Evolutionary conservation across 1,140 invertebrate species (phyloP), one percentile per base, ranked within the genome.

Genomic region (Cydia pomonella): DNA sequence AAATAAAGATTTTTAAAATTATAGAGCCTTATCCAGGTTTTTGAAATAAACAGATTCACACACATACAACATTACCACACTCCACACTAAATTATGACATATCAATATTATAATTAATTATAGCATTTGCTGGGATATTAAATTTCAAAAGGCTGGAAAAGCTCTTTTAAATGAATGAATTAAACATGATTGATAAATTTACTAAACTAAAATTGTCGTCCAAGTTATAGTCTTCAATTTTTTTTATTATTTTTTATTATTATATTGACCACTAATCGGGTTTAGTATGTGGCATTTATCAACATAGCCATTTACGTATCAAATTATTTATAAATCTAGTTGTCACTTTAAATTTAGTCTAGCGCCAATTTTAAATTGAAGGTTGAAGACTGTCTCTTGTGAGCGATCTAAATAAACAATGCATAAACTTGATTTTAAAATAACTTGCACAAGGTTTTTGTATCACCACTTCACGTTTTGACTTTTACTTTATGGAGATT

Each of bases 361-460:
- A 69, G 64, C 27, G 64, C 64, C 64, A 69, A 69, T 59, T 59
- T 50, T 73, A 73, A 73, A 73, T 73, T 50, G 50, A 62, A 62
- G 79, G 33, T 81, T 83, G 83, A 80, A 73, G 81, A 78, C 79
- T 73, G 66, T 84, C 82, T 21, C 79, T 85, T 82, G 47, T 33
- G 80, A 80, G 82, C 78, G 81, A 87, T 89, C 80, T 89, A 90
- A 90, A 89, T 82, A 88, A 85, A 84, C 41, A 75, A 80, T 87
- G 83, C 81, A 85, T 87, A 88, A 77, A 82, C 79, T 83, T 77
- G 84, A 86, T 78, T 89, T 88, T 85, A 85, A 86, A 88, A 87
- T 89, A 90, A 92, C 86, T 83, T 73, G 84, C 85, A 86, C 85
- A 89, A 77, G 77, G 83, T 88, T 91, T 88, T 90, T 90, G 82